These are phyloP conservation scores for Tetheella fluctuosa DNA, from an alignment of 2,888 invertebrate genomes.

Conservation along the genomic window DNA sequence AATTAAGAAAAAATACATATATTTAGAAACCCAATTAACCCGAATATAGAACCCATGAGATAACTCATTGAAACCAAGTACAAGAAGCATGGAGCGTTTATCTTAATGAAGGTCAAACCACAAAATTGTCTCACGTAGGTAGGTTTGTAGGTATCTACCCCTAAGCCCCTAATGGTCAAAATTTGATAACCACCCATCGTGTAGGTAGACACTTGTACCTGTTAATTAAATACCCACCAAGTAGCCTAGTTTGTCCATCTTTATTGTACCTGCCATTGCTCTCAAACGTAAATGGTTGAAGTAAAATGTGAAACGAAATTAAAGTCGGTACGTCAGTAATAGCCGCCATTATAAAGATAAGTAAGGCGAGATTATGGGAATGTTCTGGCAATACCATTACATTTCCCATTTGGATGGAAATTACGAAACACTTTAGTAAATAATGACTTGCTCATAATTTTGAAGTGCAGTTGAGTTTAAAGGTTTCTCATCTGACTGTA, in stretches of 20 bases:
- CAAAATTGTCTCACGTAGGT: background rate
- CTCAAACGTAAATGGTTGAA: constrained; percentile 15
- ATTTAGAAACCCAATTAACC: no score
- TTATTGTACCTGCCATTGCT: background rate
- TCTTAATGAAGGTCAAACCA: background rate
- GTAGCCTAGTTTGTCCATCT: background rate
- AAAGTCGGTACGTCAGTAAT: constrained; percentile 37
- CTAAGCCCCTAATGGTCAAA: constrained; percentile 8
- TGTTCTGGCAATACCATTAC: constrained; percentile 16
- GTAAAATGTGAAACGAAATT: constrained; percentile 27
- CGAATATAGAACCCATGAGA: no score
- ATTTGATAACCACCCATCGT: background rate
- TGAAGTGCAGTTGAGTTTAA: background rate
- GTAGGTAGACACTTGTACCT: background rate
- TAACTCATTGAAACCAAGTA: background rate
- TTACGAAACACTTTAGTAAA: constrained; percentile 1
- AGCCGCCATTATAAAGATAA: constrained; percentile 44
- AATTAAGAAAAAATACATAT: no score
- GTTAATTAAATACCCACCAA: constrained; percentile 3
- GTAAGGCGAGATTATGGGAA: constrained; percentile 37
- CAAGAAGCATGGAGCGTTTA: background rate
- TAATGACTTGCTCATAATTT: background rate
- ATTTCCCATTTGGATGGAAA: background rate
- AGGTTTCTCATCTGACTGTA: no score
- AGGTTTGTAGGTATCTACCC: background rate